Percentiles rank a stretch among this genome's conserved stretches.
Evolutionary conservation across 2,113 vertebrate species (phyloP).

Genomic region (Osmerus eperlanus): DNA sequence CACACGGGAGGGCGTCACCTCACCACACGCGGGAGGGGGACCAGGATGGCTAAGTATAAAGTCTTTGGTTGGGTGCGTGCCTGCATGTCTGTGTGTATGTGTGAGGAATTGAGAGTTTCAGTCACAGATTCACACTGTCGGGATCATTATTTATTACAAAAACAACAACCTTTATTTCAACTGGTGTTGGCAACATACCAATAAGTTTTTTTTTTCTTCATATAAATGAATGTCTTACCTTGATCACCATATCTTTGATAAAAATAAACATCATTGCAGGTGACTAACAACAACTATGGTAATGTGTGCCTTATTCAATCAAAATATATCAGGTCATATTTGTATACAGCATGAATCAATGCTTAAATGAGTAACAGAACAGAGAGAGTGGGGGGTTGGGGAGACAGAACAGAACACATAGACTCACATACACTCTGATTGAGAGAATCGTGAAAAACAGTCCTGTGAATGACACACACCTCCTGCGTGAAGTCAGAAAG

Average conservation of each 20-base stretch:
- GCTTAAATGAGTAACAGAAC: conserved; percentile 75
- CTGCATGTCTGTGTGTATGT: no score
- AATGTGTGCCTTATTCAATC: conserved; percentile 78
- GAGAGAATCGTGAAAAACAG: conserved; percentile 59
- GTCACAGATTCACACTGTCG: conserved; percentile 35
- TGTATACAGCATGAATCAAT: conserved; percentile 54
- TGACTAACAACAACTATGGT: conserved; percentile 84
- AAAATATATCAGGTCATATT: conserved; percentile 70
- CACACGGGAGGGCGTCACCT: no score
- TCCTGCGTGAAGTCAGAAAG: conserved; percentile 59
- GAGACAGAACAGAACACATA: conserved; percentile 62
- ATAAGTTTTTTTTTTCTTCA: conserved; percentile 63
- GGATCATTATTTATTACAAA: conserved; percentile 76
- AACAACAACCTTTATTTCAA: conserved; percentile 86
- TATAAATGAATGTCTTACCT: conserved; percentile 88
- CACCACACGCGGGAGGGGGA: no score
- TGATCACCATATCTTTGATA: conserved; percentile 86
- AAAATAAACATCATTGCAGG: conserved; percentile 95
- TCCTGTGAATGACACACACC: conserved; percentile 53
- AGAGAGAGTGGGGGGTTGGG: background rate
- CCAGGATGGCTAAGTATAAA: no score
- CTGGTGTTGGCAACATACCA: conserved; percentile 86
- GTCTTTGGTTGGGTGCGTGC: no score
- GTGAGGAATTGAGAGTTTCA: no score
- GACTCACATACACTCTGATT: conserved; percentile 78